A percentile compares a stretch with the other conserved stretches of the same genome.
phyloP scores from a whole-genome alignment of 2,888 invertebrate genomes.

The Onchidella celtica region DNA sequence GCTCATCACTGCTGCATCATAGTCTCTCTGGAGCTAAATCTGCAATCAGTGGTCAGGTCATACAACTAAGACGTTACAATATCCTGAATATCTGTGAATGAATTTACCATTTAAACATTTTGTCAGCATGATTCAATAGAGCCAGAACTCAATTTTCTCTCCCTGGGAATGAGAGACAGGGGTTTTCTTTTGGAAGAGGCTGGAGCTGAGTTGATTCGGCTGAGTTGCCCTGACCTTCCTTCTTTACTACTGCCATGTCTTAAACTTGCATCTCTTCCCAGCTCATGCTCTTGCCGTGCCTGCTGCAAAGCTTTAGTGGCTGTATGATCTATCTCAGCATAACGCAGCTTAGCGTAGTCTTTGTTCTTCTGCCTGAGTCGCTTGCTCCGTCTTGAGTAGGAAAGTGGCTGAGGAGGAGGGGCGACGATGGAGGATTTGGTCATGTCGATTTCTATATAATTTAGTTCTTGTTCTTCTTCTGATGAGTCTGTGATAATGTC shows the following conservation, averaged over 20 bases:
- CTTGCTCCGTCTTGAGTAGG: slow-evolving; percentile 41
- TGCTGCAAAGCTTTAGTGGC: slow-evolving; percentile 77
- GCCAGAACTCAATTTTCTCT: slow-evolving; percentile 51
- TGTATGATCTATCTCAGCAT: slow-evolving; percentile 78
- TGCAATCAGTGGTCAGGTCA: no score
- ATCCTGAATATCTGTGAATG: no score
- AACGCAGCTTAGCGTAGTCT: slow-evolving; percentile 67
- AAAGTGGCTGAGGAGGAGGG: slow-evolving; percentile 52
- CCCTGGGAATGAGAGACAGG: slow-evolving; percentile 34
- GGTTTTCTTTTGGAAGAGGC: slow-evolving; percentile 46
- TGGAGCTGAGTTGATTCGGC: slow-evolving; percentile 51
- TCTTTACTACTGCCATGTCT: slow-evolving; percentile 38
- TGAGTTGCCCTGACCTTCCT: slow-evolving; percentile 19
- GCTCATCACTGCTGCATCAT: no score
- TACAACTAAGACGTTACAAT: no score
- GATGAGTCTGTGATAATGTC: slow-evolving; percentile 27
- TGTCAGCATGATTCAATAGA: slow-evolving; percentile 50
- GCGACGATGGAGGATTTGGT: slow-evolving; percentile 47
- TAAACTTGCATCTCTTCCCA: slow-evolving; percentile 73
- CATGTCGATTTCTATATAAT: slow-evolving; percentile 79
- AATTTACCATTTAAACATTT: no score
- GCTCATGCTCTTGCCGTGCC: slow-evolving; percentile 77
- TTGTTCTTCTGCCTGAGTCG: slow-evolving; percentile 55
- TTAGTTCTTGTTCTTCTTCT: slow-evolving; percentile 60
- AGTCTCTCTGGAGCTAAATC: no score